Percentiles rank a stretch among this genome's conserved stretches.
These are phyloP conservation scores for Coccyzus lansbergi DNA, from an alignment of 2,797 vertebrate genomes.

Conservation along the genomic window DNA sequence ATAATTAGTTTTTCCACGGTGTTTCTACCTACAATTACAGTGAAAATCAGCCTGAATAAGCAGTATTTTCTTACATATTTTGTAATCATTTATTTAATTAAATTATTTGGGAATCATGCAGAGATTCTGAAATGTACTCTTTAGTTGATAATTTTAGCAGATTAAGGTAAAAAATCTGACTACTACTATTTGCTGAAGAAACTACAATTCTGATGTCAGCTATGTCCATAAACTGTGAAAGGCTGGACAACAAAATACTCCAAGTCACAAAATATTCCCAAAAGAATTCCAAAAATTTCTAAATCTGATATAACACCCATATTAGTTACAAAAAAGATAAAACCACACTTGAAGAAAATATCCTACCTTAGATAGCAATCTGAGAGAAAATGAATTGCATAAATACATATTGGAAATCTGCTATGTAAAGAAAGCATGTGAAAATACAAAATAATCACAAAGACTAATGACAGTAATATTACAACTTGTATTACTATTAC, in stretches of 20 bases:
- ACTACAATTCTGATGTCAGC: not conserved
- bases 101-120: not conserved
- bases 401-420: not conserved
- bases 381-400: not conserved
- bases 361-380: not conserved
- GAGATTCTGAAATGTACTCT: not conserved
- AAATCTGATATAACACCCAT: not conserved
- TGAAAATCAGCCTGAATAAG: not conserved
- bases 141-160: not conserved
- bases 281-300: not conserved
- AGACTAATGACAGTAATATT: too few relatives aligned
- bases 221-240: not conserved
- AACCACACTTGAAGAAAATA: not conserved
- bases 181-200: not conserved
- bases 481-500: not conserved
- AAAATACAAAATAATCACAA: not conserved
- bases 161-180: not conserved
- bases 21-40: not conserved
- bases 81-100: not conserved
- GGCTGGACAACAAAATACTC: not conserved
- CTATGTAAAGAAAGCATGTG: not conserved
- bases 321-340: not conserved
- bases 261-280: not conserved
- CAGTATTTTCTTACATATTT: not conserved
- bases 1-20: not conserved